phyloP scores from a whole-genome alignment of 2,888 invertebrate genomes.

The Leucophora obtusa region DNA sequence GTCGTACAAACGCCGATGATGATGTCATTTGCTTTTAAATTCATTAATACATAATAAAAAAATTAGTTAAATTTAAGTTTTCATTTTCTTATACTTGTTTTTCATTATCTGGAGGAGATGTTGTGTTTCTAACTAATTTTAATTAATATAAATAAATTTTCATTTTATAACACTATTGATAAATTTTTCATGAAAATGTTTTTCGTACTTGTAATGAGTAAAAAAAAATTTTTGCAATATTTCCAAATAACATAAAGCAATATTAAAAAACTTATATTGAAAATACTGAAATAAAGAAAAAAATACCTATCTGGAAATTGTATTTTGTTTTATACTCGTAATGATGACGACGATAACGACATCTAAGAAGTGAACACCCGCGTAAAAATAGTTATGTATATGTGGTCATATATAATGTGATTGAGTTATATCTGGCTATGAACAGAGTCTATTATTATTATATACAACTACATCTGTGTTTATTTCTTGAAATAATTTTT shows the following conservation, averaged over 20 bases:
- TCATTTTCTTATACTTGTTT: background rate
- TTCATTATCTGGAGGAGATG: background rate
- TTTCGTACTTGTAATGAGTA: background rate
- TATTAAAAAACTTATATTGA: background rate
- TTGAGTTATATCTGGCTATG: too few species aligned
- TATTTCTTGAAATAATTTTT: too few species aligned
- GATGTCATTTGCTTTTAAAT: too few species aligned
- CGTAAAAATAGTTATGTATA: too few species aligned
- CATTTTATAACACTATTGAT: background rate
- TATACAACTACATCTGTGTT: too few species aligned
- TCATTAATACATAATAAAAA: too few species aligned
- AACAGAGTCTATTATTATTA: too few species aligned
- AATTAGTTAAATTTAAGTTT: too few species aligned
- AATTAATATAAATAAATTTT: slow-evolving; percentile 9
- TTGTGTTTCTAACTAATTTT: slow-evolving; percentile 6
- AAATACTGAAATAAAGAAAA: background rate
- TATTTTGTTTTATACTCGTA: background rate
- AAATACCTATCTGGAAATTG: slow-evolving; percentile 13
- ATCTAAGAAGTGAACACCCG: background rate
- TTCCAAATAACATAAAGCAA: background rate
- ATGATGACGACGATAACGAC: background rate
- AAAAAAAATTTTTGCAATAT: slow-evolving; percentile 1
- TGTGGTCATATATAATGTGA: too few species aligned
- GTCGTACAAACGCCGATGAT: too few species aligned
- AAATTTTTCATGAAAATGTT: slow-evolving; percentile 16